Base-by-base conservation (phyloP, 2,888 invertebrate genomes). In the Mongoloraphidia duomilia region DNA sequence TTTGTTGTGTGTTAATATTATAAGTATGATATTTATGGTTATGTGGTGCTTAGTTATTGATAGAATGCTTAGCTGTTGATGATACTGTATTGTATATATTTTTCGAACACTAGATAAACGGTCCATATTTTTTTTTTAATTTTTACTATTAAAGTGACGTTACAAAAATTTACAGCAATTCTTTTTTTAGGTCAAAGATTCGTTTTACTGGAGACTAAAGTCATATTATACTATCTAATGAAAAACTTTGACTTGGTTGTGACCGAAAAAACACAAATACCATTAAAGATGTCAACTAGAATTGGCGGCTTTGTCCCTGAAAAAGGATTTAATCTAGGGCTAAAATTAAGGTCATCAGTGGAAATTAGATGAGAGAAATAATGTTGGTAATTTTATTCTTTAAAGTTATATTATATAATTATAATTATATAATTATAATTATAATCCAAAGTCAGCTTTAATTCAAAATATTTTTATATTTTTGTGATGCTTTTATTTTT, bases 221-320 rank as follows among this genome's bases (percentile, higher is more conserved):
- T 52, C 5, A 34, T 37, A 3, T n/a, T 48, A 8, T 17, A 38
- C 9, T 11, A 43, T n/a, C 3, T 48, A 14, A n/a, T 48, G n/a
- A 26, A 36, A 12, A 11, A 42, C 38, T 48, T 48, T 37, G 37
- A 48, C 17, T 1, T 48, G 1, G 35, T 48, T 11, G 36, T 43
- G 10, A 48, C 42, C 11, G 37, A 48, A 26, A 48, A 48, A 26
- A 42, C 48, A n/a, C 35, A 34, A 43, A 34, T 48, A 26, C 48
- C 48, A 12, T 14, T 36, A 37, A 46, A 46, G 36, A 11, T 37
- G 12, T 59, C n/a, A 61, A 68, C 41, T n/a, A n/a, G 2, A 37
- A 1, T 33, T 8, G 17, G 37, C 6, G 38, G 17, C n/a, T 10
- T 46, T 8, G 26, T 17, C 5, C 12, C 46, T 13, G 37, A 46